These are phyloP conservation scores for Homarus gammarus DNA, from an alignment of 2,888 invertebrate species.

Conservation along the genomic window DNA sequence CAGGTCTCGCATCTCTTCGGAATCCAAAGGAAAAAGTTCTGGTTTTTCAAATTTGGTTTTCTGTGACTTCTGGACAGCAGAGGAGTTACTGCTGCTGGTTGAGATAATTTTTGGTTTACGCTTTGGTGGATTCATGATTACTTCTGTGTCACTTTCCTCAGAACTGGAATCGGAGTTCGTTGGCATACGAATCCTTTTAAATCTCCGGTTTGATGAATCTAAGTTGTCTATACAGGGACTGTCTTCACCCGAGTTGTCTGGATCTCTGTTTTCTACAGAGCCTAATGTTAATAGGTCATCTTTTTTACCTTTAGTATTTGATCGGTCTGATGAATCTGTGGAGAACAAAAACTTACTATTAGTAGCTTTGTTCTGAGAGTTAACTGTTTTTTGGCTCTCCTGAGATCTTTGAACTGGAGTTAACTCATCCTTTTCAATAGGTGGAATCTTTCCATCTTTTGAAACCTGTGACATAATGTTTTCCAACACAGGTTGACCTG, in stretches of 20 bases:
- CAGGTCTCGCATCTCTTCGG: slow-evolving; percentile 69
- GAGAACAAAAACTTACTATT: slow-evolving; percentile 21
- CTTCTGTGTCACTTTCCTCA: slow-evolving; percentile 46
- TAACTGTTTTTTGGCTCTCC: slow-evolving; percentile 6
- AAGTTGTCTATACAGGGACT: slow-evolving; percentile 12
- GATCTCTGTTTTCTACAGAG: not conserved
- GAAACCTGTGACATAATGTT: slow-evolving; percentile 56
- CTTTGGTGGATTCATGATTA: slow-evolving; percentile 19
- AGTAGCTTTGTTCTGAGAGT: slow-evolving; percentile 23
- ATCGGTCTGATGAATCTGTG: not conserved
- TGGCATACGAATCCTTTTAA: slow-evolving; percentile 33
- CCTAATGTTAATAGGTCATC: not conserved
- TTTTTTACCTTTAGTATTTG: not conserved
- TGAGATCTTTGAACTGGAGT: not conserved
- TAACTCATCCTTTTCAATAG: slow-evolving; percentile 21
- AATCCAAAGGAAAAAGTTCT: slow-evolving; percentile 50
- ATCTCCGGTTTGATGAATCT: not conserved
- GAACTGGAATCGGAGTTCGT: slow-evolving; percentile 39
- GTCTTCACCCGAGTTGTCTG: not conserved
- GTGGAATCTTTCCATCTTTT: slow-evolving; percentile 33
- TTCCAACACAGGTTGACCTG: slow-evolving; percentile 40
- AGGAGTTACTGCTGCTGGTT: not conserved
- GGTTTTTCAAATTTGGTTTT: not conserved
- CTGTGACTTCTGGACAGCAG: not conserved
- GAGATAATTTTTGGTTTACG: slow-evolving; percentile 29